phyloP scores from a whole-genome alignment of 2,888 invertebrate genomes.

The Linnaemya vulpina region DNA sequence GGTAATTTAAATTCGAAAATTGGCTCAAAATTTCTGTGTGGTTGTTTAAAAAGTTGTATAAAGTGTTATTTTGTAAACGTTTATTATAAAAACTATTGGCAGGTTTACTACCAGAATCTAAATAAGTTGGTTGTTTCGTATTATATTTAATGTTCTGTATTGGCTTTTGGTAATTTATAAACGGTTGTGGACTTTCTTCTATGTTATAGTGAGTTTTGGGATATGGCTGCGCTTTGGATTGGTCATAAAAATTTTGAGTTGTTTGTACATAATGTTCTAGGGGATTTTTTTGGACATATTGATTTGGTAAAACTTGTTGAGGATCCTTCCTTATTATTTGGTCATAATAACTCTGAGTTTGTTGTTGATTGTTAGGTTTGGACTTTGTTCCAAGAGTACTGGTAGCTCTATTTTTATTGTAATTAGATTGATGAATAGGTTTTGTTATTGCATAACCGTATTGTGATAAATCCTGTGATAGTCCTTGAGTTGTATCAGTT shows the following conservation, averaged over 20 bases:
- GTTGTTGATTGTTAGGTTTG: not conserved
- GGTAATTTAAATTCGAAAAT: not conserved
- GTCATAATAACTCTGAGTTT: slow-evolving; percentile 1
- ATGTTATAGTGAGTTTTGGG: not conserved
- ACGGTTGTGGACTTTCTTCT: slow-evolving; percentile 15
- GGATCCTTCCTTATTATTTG: not conserved
- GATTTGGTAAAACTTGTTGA: not conserved
- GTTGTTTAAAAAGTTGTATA: not conserved
- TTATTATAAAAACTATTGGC: not conserved
- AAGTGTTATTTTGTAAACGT: not conserved
- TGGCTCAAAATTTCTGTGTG: not conserved
- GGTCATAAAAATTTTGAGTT: not conserved
- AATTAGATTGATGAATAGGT: not conserved
- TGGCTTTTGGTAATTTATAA: slow-evolving; percentile 25
- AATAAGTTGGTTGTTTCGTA: not conserved
- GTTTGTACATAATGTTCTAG: not conserved
- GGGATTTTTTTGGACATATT: slow-evolving; percentile 22
- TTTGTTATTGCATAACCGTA: not conserved
- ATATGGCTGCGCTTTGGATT: not conserved
- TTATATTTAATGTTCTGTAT: not conserved
- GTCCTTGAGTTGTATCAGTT: slow-evolving; percentile 5
- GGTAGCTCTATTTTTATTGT: not conserved
- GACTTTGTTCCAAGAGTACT: not conserved
- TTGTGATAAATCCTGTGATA: not conserved
- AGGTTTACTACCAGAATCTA: not conserved